Evolutionary conservation across 2,797 vertebrate species (phyloP).

Genomic region (Enteromius argenteus): DNA sequence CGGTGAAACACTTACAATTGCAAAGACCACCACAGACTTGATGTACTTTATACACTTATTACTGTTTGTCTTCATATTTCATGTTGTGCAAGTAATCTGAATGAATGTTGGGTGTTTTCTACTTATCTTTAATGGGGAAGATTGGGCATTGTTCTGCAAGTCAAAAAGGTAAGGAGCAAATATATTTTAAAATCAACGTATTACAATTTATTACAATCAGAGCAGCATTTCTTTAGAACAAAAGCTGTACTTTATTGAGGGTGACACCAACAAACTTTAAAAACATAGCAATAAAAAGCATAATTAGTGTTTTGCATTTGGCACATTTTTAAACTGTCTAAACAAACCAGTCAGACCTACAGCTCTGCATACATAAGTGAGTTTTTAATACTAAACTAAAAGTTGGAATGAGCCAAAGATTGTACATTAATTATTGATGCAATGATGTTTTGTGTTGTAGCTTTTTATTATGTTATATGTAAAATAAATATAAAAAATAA

Average conservation of each 20-base stretch:
- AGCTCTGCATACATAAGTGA: background rate
- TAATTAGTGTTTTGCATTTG: too few relatives aligned
- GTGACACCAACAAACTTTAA: too few relatives aligned
- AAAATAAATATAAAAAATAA: too few relatives aligned
- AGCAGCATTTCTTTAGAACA: background rate
- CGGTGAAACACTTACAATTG: background rate
- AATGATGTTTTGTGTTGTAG: background rate
- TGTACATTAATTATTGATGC: background rate
- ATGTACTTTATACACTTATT: slow-evolving; percentile 2
- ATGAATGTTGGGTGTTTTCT: background rate
- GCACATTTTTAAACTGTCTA: too few relatives aligned
- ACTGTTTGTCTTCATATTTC: background rate
- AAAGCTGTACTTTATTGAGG: too few relatives aligned
- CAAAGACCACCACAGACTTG: background rate
- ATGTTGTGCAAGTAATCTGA: background rate
- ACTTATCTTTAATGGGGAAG: background rate
- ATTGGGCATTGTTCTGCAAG: background rate
- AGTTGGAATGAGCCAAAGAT: background rate
- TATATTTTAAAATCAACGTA: background rate
- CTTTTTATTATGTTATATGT: background rate
- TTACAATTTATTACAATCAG: background rate
- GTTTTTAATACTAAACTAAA: background rate
- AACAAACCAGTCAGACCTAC: too few relatives aligned
- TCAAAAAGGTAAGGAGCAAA: background rate
- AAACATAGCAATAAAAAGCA: too few relatives aligned